Base-by-base conservation (phyloP, 1,140 invertebrate species). In the Drosophila kikkawai region DNA sequence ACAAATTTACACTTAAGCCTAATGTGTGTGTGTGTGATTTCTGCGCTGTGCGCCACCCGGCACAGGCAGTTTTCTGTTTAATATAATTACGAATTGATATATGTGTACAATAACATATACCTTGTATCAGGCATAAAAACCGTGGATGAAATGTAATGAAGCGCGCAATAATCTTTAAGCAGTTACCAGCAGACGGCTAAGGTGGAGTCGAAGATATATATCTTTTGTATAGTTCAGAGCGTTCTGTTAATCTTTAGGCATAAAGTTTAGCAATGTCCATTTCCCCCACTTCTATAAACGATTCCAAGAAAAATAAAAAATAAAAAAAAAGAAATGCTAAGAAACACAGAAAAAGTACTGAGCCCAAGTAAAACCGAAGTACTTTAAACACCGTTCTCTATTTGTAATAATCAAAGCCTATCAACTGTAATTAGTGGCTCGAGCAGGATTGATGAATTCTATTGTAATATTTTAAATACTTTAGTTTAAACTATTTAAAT, bases 1-100 rank as follows among this genome's bases (percentile, higher is more conserved):
- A 80, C 85, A 90, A 77, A 90, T 85, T 90, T 82, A 90, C 82
- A 90, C 85, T 90, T 90, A 91, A 90, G 86, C 82, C 71, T 90
- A 90, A 85, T 75, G 85, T 90, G 86, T 90, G 53, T 53, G 50
- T 56, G 85, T 90, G 85, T 85, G 85, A 91, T 90, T 85, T 91
- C 86, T 84, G 84, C 63, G 77, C 74, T 81, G 82, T 85, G 82
- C 64, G 78, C 77, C 45, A 68, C 22, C 63, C 39, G 34, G 79
- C 69, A 73, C 70, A 71, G 75, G 67, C 68, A 74, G 82, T 76
- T 76, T 90, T 90, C 85, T 85, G 85, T 90, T 82, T 90, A 87
- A 58, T 80, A 88, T 77, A 80, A 73, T 81, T 74, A 75, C 57
- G 76, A 56, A 81, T 79, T 75, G 69, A 83, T 75, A 59, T 50